phyloP scores from a whole-genome alignment of 2,113 vertebrate species.

The Chionis minor region DNA sequence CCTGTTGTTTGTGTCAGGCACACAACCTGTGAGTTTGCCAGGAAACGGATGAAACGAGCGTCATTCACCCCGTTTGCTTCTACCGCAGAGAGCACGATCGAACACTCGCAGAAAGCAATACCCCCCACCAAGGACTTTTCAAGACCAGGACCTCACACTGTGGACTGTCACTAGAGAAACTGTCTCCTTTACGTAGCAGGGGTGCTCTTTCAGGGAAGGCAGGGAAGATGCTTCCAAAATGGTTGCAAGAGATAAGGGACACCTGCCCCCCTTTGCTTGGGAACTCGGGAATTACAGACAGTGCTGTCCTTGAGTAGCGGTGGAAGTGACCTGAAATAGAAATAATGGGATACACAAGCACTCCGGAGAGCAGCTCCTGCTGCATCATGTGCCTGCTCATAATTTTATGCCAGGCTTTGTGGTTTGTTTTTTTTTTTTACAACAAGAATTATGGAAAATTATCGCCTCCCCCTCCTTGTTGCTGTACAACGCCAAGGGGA shows the following conservation, averaged over 20 bases:
- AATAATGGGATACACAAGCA: slow-evolving; percentile 29
- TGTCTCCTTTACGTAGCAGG: background rate
- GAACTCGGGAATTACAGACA: background rate
- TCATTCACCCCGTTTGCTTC: background rate
- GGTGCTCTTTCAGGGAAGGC: background rate
- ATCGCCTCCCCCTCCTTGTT: background rate
- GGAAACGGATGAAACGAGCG: background rate
- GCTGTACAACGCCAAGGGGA: background rate
- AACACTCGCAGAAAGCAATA: background rate
- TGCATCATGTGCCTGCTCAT: slow-evolving; percentile 44
- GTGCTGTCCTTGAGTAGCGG: slow-evolving; percentile 45
- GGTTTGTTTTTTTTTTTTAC: background rate
- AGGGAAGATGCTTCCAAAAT: background rate
- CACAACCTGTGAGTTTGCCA: background rate
- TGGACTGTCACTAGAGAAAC: background rate
- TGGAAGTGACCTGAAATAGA: slow-evolving; percentile 54
- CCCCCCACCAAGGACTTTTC: background rate
- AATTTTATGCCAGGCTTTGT: background rate
- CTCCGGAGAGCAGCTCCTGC: background rate
- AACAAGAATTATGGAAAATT: slow-evolving; percentile 32
- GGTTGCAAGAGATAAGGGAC: background rate
- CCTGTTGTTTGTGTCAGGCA: background rate
- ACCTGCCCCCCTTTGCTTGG: background rate
- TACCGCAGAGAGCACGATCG: background rate
- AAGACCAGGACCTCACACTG: background rate